Evolutionary conservation across 2,888 invertebrate species (phyloP).

Genomic region (Pantelozetes paolii): DNA sequence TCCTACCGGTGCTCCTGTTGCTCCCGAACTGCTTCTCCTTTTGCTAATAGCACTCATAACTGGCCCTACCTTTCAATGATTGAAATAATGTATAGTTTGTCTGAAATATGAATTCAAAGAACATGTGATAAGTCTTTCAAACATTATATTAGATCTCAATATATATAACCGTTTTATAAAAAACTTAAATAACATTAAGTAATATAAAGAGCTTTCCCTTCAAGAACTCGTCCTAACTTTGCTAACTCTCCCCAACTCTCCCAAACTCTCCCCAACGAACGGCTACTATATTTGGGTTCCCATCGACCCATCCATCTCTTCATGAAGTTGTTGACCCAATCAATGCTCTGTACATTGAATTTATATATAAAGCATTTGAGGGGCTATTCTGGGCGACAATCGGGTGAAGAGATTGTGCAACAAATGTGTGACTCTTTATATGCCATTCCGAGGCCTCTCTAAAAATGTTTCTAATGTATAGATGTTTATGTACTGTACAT

Average conservation of each 20-base stretch:
- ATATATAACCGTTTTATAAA: slow-evolving; percentile 5
- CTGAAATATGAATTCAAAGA: neutral
- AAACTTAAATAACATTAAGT: neutral
- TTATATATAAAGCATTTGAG: slow-evolving; percentile 6
- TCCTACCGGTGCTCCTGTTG: slow-evolving; percentile 34
- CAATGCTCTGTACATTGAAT: slow-evolving; percentile 20
- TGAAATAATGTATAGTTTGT: neutral
- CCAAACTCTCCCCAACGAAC: neutral
- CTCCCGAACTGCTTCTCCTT: slow-evolving; percentile 31
- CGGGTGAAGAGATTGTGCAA: slow-evolving; percentile 15
- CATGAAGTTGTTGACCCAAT: slow-evolving; percentile 37
- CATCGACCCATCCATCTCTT: slow-evolving; percentile 37
- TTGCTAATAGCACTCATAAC: slow-evolving; percentile 24
- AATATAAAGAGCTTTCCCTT: neutral
- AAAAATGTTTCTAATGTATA: neutral
- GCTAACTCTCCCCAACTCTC: neutral
- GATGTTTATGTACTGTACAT: neutral
- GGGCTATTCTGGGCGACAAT: slow-evolving; percentile 29
- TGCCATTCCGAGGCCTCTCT: neutral
- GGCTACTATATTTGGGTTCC: slow-evolving; percentile 30
- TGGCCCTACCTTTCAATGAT: slow-evolving; percentile 22
- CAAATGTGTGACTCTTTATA: slow-evolving; percentile 23
- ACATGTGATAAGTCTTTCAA: neutral
- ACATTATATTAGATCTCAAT: neutral
- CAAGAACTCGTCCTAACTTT: neutral